A percentile compares a stretch with the other conserved stretches of the same genome.
Evolutionary conservation across 53 echinoderm and acorn worm genomes (phyloP).

Genomic region (Pentamera pediparva): DNA sequence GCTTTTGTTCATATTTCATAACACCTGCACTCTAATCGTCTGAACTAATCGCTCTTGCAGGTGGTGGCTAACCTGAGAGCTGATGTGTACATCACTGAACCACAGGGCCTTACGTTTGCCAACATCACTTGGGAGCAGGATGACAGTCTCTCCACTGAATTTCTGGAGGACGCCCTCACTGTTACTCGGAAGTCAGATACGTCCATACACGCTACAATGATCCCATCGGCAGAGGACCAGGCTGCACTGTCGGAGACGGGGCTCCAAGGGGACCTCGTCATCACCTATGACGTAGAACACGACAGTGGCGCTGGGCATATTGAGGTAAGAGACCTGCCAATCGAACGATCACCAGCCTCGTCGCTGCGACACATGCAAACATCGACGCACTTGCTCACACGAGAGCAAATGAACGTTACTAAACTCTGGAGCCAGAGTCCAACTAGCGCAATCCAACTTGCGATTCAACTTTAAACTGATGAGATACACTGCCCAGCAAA

Average conservation of each 20-base stretch:
- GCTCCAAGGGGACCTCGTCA: conserved; percentile 62
- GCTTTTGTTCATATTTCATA: no score
- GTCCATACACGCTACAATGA: neutral
- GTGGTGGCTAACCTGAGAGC: conserved; percentile 48
- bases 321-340: no score
- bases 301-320: conserved; percentile 21
- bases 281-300: conserved; percentile 75
- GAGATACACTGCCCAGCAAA: no score
- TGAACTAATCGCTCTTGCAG: no score
- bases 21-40: no score
- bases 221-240: conserved; percentile 4
- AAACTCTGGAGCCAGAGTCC: no score
- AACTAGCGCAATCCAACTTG: no score
- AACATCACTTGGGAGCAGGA: conserved; percentile 52
- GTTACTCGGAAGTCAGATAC: neutral
- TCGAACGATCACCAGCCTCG: no score
- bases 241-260: conserved; percentile 4
- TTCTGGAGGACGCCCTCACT: neutral
- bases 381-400: no score
- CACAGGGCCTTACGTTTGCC: conserved; percentile 67
- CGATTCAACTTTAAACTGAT: no score
- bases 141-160: neutral
- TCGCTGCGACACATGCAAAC: no score
- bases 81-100: conserved; percentile 60
- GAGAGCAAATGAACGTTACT: no score